These are phyloP conservation scores for Pangasius macronema DNA, from an alignment of 2,797 vertebrate genomes.

Conservation along the genomic window DNA sequence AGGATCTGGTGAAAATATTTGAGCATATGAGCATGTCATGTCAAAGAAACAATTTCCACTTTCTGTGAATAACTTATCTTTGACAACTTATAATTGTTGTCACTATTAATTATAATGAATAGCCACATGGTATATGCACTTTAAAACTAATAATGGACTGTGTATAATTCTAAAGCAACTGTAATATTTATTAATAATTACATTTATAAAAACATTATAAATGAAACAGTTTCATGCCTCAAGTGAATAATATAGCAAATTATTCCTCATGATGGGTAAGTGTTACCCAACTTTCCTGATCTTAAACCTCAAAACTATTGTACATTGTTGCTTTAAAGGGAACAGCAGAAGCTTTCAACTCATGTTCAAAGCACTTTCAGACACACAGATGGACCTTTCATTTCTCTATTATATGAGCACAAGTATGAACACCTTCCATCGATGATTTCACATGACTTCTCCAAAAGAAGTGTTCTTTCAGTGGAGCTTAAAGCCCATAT, in stretches of 20 bases:
- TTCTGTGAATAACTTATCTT: not conserved
- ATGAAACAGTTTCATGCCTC: not conserved
- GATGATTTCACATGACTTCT: conserved; percentile 47
- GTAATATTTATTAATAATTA: no score
- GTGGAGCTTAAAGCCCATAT: conserved; percentile 48
- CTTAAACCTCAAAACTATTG: not conserved
- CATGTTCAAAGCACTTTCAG: conserved; percentile 14
- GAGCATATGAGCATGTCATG: not conserved
- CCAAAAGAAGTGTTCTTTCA: conserved; percentile 61
- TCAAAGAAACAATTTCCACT: not conserved
- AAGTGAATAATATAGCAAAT: not conserved
- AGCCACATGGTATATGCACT: not conserved
- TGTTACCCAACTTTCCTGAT: not conserved
- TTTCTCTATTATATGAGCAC: conserved; percentile 38
- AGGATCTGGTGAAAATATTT: conserved; percentile 9
- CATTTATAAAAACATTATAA: no score
- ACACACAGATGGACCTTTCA: conserved; percentile 43
- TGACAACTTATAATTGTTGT: not conserved
- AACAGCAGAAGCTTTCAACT: conserved; percentile 4
- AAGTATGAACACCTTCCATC: conserved; percentile 1
- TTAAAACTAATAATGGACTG: not conserved
- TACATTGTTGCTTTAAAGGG: not conserved
- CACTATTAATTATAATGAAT: not conserved
- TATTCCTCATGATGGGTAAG: not conserved
- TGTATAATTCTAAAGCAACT: not conserved